Evolutionary conservation across 1,140 invertebrate genomes (phyloP), one percentile per base, ranked within the genome.

Genomic region (Zaprionus kolodkinae): DNA sequence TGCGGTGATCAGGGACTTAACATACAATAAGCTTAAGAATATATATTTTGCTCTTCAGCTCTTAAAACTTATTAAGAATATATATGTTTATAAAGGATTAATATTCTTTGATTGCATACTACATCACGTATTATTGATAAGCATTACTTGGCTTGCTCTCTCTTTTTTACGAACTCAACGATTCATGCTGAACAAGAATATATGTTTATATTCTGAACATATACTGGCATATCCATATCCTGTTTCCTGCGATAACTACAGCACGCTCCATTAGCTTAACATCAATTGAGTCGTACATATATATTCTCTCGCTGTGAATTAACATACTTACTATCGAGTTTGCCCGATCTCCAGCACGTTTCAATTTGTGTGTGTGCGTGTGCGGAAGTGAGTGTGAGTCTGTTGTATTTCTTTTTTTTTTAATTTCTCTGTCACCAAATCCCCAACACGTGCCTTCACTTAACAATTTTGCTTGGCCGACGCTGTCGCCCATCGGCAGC

Each of bases 401-500:
- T 21, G 21, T 21, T 2, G 21, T 30, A 40, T 4, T n/a, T 40
- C 6, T 12, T 6, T 21, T 60, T 40, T 7, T 12, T 6, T 21
- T 60, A 27, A 55, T 27, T 69, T 35, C 33, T 35, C 33, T 35
- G 67, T 67, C 86, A 68, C 79, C 71, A 71, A 86, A 77, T 79
- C 76, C 80, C 70, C 59, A 63, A 76, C 82, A 85, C 82, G 82
- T 69, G 78, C 75, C 52, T 52, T 43, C 75, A 81, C 68, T 86
- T 86, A 72, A 72, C 57, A 68, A 60, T 67, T 63, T 63, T 68
- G 62, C 30, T 27, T 12, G 52, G 52, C 66, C 68, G 45, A 38
- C 25, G 17, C 33, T 35, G 38, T 25, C 50, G 38, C 57, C 52
- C 9, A 52, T 21, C 13, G 6, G 27, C 48, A 27, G 57, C 59